Evolutionary conservation across 2,113 vertebrate species (phyloP).

Genomic region (Okapia johnstoni): DNA sequence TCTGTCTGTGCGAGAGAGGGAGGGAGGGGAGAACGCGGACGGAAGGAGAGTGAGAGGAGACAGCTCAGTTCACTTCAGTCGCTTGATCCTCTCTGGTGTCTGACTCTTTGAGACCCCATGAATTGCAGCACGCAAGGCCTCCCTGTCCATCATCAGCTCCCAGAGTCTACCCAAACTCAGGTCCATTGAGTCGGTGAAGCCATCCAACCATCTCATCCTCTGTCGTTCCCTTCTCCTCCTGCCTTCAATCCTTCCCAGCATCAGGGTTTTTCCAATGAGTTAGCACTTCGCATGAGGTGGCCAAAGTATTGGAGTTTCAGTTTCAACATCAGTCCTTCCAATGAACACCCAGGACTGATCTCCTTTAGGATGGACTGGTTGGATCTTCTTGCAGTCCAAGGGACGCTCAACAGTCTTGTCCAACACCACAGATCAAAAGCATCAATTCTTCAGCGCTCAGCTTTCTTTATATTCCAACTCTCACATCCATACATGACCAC

Average conservation of each 20-base stretch:
- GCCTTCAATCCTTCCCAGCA: not conserved
- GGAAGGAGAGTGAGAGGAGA: not conserved
- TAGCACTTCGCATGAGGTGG: not conserved
- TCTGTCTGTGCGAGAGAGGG: not conserved
- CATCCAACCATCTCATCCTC: not conserved
- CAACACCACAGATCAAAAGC: not conserved
- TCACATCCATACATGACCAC: not conserved
- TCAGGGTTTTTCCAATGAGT: not conserved
- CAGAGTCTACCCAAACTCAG: not conserved
- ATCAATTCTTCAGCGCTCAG: accelerated
- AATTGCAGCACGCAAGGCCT: not conserved
- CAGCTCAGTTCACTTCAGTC: not conserved
- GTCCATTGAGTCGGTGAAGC: not conserved
- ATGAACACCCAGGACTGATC: not conserved
- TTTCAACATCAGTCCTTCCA: not conserved
- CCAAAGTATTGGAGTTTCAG: not conserved
- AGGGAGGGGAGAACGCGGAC: not conserved
- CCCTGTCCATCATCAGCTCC: not conserved
- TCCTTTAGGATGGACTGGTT: not conserved
- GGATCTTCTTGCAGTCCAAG: not conserved
- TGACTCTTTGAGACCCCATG: not conserved
- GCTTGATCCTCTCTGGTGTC: not conserved
- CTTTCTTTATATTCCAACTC: not conserved
- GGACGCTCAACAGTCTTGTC: not conserved
- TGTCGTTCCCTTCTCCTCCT: not conserved